Conservation (phyloP, 2,113 vertebrate genomes). For the Brachyhypopomus occidentalis region DNA sequence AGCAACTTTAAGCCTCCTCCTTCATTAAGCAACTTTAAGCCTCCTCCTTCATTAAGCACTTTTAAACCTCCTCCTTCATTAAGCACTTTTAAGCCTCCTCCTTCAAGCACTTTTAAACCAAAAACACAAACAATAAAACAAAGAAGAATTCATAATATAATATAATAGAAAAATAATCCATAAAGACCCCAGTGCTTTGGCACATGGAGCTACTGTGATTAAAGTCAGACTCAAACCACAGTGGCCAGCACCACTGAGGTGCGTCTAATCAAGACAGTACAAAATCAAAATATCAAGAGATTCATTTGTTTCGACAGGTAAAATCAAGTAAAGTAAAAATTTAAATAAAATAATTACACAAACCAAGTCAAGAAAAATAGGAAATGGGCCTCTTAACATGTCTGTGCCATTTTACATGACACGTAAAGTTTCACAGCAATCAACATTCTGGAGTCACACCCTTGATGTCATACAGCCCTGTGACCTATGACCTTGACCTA, state of each 20-base stretch:
- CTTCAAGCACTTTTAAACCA: too few relatives aligned
- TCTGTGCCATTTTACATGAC: constrained; percentile 21
- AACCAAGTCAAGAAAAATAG: constrained; percentile 15
- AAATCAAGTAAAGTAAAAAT: constrained; percentile 4
- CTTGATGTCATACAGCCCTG: constrained; percentile 27
- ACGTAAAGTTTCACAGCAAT: constrained; percentile 16
- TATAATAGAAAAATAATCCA: constrained; percentile 44
- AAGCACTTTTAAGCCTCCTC: neutral
- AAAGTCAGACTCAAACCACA: constrained; percentile 8
- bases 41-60: too few relatives aligned
- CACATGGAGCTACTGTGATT: constrained; percentile 21
- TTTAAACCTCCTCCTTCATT: too few relatives aligned
- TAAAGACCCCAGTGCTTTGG: constrained; percentile 29
- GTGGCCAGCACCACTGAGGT: constrained; percentile 11
- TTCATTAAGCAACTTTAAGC: too few relatives aligned
- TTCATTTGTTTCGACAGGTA: constrained; percentile 27
- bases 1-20: too few relatives aligned
- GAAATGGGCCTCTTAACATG: constrained; percentile 27
- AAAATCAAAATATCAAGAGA: constrained; percentile 45
- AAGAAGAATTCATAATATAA: constrained; percentile 38
- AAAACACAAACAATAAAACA: neutral
- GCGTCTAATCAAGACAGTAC: constrained; percentile 20
- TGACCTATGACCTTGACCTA: too few relatives aligned
- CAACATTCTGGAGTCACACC: constrained; percentile 3
- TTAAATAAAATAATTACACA: constrained; percentile 30